Base-by-base conservation (phyloP, 30 jellyfish, hydroid and myxozoan species). In the Aurelia coerulea region DNA sequence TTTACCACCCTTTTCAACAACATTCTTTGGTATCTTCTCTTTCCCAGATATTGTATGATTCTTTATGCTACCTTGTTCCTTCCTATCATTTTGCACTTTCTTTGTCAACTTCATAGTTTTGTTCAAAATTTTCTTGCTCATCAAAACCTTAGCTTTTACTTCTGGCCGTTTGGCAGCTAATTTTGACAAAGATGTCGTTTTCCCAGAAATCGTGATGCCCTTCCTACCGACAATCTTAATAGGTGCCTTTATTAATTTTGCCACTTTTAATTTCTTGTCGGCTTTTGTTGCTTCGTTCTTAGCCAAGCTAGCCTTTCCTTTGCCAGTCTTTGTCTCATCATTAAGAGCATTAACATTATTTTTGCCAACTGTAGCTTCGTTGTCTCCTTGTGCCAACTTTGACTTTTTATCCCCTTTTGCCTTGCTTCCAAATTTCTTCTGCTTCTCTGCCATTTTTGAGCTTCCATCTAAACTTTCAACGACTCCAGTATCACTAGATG, bases 261-360 rank as follows among this genome's bases (percentile, higher is more conserved):
- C 23, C 19, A 31, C 39, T 49, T 35, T 46, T 11, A 33, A 39
- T 10, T 51, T 23, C 53, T 51, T 13, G 37, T 78, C 69, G 9
- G 18, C 4, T 49, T 73, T 73, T 35, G 39, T 16, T 5, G 5
- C 78, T 29, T 78, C 76, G 65, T 78, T 78, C 41, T 46, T 33
- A 78, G 63, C 80, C 34, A 7, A 10, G 23, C 37, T 23, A 15
- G 50, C 35, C 17, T 29, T 19, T 29, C 29, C 19, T 50, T 32
- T 58, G 11, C 60, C 76, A 23, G 76, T 0, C 56, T 8, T 23
- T 16, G 35, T 5, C 13, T 65, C 41, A 13, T 65, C 76, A 17
- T 4, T 23, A 65, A 46, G 13, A 12, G 41, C 4, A 6, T 19
- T 65, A 37, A 11, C 15, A 23, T 65, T 65, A 65, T 23, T 23